Percentiles rank a stretch among this genome's conserved stretches.
phyloP scores from a whole-genome alignment of 2,797 vertebrate genomes.

The Erethizon dorsatum region DNA sequence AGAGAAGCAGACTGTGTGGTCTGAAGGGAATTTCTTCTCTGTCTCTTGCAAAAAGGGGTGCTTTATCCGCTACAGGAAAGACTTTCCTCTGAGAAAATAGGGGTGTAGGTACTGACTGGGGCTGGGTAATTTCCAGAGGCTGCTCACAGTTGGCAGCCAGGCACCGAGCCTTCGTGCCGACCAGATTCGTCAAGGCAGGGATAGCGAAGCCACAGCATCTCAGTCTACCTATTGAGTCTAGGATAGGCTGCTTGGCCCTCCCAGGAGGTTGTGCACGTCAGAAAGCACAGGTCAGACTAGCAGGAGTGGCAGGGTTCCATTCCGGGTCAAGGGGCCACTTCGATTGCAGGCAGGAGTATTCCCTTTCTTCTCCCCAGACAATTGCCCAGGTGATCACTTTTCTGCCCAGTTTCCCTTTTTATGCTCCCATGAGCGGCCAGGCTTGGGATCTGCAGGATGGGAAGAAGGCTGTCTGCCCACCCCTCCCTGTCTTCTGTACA shows the following conservation, averaged over 20 bases:
- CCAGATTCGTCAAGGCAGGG: background rate
- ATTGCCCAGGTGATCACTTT: background rate
- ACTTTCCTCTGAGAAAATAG: background rate
- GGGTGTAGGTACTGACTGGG: background rate
- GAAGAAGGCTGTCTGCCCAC: background rate
- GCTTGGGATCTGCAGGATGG: background rate
- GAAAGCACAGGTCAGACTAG: background rate
- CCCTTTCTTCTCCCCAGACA: background rate
- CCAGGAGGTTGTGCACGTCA: no score
- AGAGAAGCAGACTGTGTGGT: background rate
- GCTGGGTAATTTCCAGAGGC: background rate
- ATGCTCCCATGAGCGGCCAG: background rate
- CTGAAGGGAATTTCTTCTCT: background rate
- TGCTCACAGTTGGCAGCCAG: background rate
- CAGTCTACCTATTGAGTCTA: background rate
- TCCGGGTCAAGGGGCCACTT: background rate
- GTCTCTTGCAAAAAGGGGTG: background rate
- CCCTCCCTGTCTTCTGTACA: no score
- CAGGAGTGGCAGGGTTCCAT: background rate
- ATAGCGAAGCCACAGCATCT: background rate
- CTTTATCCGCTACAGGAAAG: background rate
- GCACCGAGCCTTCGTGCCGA: background rate
- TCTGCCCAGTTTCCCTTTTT: background rate
- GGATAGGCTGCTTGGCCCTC: background rate
- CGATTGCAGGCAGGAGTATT: background rate